Evolutionary conservation across 2,888 invertebrate genomes (phyloP), one percentile per base, ranked within the genome.

Genomic region (Griposia aprilina): DNA sequence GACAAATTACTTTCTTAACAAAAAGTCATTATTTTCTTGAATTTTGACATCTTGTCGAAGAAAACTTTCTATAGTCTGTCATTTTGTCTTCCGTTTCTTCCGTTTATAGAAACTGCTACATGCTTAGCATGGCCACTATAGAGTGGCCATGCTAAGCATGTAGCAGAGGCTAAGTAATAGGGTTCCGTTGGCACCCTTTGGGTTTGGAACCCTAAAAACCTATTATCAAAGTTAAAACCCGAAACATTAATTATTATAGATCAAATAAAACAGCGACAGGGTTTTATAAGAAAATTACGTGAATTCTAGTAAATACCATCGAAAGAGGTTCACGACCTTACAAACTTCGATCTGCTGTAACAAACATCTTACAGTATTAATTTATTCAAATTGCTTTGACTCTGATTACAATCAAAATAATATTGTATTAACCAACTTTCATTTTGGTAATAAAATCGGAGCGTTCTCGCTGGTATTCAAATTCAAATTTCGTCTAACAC

Each of bases 401-500:
- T 80, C 59, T 30, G 76, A 78, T 81, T 80, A 82, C 80, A 86
- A 87, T 78, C 68, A 72, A 77, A 84, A 74, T 78, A 81, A 84
- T 81, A 81, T 82, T 86, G 74, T 79, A 69, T 79, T 74, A 81
- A 76, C 69, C 59, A 76, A 89, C 77, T 81, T 89, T 89, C 67
- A 81, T 84, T 84, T 80, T 78, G 72, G 63, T 76, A 78, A 78
- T 83, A 86, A 86, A 85, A 81, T 83, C 78, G 59, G 69, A 65
- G 41, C 77, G 76, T 77, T 82, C 70, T 48, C 67, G 26, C 85
- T 78, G 76, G 79, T 80, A 87, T 88, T 88, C 81, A 85, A 88
- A 88, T 87, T 88, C 80, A 81, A 89, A 89, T 87, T 82, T 82
- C 68, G 65, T 70, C 62, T 78, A 78, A 80, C 82, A 87, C 86